A percentile compares a stretch with the other conserved stretches of the same genome.
phyloP scores from a whole-genome alignment of 2,797 vertebrate genomes.

The Sphenopsis melanotis region DNA sequence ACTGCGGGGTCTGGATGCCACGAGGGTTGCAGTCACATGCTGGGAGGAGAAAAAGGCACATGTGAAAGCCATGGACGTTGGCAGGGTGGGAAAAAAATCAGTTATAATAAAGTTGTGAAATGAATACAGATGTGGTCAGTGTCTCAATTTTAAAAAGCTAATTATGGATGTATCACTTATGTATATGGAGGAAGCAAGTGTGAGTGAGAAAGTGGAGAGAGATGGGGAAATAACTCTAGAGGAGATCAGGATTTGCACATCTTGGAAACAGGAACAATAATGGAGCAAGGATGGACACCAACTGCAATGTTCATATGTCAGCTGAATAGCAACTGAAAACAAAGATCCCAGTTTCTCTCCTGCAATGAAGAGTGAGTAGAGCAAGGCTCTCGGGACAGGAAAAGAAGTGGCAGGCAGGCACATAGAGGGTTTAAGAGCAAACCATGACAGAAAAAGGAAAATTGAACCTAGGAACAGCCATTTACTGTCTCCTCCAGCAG shows the following conservation, averaged over 20 bases:
- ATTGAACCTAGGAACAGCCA: not conserved
- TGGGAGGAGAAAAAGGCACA: constrained; percentile 59
- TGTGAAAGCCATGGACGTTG: not conserved
- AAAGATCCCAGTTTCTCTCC: not conserved
- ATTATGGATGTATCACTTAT: not conserved
- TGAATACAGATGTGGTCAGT: not conserved
- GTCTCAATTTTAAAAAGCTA: not conserved
- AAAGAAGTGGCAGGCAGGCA: not conserved
- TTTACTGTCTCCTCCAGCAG: not conserved
- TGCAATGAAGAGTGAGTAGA: not conserved
- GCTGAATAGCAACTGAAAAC: not conserved
- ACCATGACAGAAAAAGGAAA: not conserved
- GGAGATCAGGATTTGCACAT: not conserved
- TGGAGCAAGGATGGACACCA: not conserved
- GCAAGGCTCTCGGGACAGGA: not conserved
- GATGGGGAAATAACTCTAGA: not conserved
- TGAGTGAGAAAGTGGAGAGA: not conserved
- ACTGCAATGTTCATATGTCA: not conserved
- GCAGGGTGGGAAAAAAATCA: not conserved
- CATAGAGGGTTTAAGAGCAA: not conserved
- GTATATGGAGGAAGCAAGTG: not conserved
- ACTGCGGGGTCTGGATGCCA: constrained; percentile 85
- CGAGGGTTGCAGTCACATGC: constrained; percentile 91
- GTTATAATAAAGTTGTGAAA: not conserved
- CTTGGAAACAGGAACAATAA: not conserved